These are phyloP conservation scores for Cataglyphis hispanica DNA, from an alignment of 1,140 invertebrate species.

Conservation along the genomic window DNA sequence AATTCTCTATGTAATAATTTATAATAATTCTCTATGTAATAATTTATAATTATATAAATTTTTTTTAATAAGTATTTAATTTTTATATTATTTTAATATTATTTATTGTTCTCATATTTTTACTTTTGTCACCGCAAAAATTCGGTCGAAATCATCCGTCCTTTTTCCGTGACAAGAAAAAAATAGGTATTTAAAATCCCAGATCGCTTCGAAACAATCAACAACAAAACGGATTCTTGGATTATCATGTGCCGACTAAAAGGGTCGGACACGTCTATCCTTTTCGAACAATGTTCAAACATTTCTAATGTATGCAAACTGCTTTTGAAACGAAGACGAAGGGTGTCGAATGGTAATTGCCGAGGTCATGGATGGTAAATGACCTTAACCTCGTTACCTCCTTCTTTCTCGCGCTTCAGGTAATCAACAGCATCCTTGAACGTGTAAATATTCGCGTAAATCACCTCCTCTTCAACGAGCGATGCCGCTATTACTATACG, in stretches of 20 bases:
- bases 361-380: slow-evolving; percentile 69
- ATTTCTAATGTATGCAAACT: slow-evolving; percentile 73
- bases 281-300: slow-evolving; percentile 68
- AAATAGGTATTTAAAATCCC: neutral
- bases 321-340: slow-evolving; percentile 56
- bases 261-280: slow-evolving; percentile 28
- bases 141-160: too few relatives aligned
- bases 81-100: neutral
- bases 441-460: slow-evolving; percentile 43
- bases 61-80: neutral
- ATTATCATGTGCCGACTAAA: slow-evolving; percentile 44
- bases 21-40: too few relatives aligned
- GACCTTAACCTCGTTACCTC: slow-evolving; percentile 76
- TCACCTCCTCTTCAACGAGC: slow-evolving; percentile 25
- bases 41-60: too few relatives aligned
- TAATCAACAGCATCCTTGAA: slow-evolving; percentile 62
- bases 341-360: slow-evolving; percentile 71
- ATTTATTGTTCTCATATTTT: neutral
- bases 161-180: neutral
- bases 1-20: too few relatives aligned
- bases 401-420: slow-evolving; percentile 58
- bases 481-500: slow-evolving; percentile 17
- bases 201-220: slow-evolving; percentile 68
- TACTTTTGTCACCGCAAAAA: too few relatives aligned
- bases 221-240: slow-evolving; percentile 64